Conservation (phyloP, 2,113 vertebrate genomes). For the Silurus asotus region DNA sequence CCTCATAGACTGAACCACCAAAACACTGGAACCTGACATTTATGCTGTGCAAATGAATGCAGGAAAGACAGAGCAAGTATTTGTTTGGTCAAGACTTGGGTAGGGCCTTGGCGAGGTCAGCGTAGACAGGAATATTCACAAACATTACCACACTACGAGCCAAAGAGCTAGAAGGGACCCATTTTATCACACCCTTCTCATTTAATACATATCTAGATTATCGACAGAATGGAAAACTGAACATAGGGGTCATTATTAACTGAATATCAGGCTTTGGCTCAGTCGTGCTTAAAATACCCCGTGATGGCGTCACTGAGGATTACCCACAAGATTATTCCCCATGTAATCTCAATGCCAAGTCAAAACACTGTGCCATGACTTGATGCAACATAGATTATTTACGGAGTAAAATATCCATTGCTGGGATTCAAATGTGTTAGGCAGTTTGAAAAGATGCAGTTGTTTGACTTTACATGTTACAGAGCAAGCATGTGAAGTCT, state of each 20-base stretch:
- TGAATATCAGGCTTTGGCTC: conserved; percentile 28
- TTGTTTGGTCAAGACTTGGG: conserved; percentile 35
- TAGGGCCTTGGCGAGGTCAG: conserved; percentile 10
- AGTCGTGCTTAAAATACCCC: conserved; percentile 41
- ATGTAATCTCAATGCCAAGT: conserved; percentile 36
- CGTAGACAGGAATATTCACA: conserved; percentile 11
- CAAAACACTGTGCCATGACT: conserved; percentile 23
- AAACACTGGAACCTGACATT: conserved; percentile 25
- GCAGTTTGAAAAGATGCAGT: background rate
- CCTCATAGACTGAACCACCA: background rate
- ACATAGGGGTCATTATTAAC: background rate
- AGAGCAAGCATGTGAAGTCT: background rate
- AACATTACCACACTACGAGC: conserved; percentile 8
- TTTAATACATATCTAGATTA: background rate
- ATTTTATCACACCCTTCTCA: background rate
- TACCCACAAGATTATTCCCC: conserved; percentile 53
- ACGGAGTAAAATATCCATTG: background rate
- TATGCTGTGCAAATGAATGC: conserved; percentile 18
- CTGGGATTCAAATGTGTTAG: background rate
- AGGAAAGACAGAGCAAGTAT: conserved; percentile 42
- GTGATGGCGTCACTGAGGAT: conserved; percentile 25
- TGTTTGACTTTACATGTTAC: background rate
- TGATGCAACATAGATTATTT: background rate
- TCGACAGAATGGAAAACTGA: background rate
- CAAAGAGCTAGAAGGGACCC: background rate